Conservation (phyloP, 2,797 vertebrate species). For the Pipistrellus pipistrellus region DNA sequence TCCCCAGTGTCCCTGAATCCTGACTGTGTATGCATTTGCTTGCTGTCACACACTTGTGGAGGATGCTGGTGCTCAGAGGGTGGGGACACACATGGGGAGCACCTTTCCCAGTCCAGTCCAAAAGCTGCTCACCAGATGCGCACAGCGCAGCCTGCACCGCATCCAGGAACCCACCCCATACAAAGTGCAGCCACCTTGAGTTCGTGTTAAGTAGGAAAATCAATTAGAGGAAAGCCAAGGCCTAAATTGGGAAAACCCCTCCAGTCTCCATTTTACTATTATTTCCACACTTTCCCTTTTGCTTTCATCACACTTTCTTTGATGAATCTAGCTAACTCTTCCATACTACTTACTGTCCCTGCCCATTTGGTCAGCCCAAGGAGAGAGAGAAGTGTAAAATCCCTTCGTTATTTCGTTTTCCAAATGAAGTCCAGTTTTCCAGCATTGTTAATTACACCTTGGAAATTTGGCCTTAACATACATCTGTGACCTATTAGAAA, state of each 20-base stretch:
- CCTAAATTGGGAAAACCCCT: neutral
- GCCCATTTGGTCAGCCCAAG: neutral
- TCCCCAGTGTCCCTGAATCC: neutral
- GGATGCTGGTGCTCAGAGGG: rapidly evolving
- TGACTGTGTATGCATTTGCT: neutral
- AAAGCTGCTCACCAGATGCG: slow-evolving; percentile 53
- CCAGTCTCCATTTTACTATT: neutral
- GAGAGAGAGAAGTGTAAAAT: neutral
- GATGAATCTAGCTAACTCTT: slow-evolving; percentile 17
- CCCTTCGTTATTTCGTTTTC: neutral
- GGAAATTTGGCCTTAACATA: neutral
- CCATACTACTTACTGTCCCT: neutral
- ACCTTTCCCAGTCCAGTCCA: neutral
- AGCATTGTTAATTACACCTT: neutral
- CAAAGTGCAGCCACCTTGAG: neutral
- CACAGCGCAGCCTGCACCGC: neutral
- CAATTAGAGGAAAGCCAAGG: slow-evolving; percentile 8
- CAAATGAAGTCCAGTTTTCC: neutral
- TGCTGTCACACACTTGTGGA: neutral
- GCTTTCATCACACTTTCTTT: slow-evolving; percentile 28
- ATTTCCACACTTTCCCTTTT: slow-evolving; percentile 9
- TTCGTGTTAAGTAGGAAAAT: slow-evolving; percentile 57
- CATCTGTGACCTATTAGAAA: neutral
- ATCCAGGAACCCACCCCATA: neutral
- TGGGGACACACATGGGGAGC: neutral